Evolutionary conservation across 2,888 invertebrate species (phyloP), one percentile per base, ranked within the genome.

Genomic region (Eupithecia pulchellata): DNA sequence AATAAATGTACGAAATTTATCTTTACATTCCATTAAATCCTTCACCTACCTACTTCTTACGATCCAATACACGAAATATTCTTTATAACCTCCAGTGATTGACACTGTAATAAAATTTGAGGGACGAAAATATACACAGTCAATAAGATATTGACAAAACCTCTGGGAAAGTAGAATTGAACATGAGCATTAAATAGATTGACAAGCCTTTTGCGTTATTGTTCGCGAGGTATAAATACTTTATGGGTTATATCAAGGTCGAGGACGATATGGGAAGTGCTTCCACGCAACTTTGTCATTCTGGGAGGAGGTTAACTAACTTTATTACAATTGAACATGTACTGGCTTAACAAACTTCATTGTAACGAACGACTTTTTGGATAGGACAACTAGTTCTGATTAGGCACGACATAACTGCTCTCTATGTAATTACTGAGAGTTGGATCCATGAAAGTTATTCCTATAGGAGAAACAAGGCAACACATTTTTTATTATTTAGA

Each of bases 81-180:
- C 11, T 52, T 52, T 52, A 52, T 66, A n/a, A n/a, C 36, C 42
- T 64, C 34, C 57, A 69, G 55, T 69, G 73, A 72, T 69, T 70
- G 75, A 71, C 72, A 66, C 55, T 62, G 27, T 55, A 67, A 71
- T 71, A 69, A 73, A 72, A 30, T 42, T n/a, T 32, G 42, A 29
- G 17, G 8, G 58, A 32, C 58, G 25, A 64, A 68, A 52, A 61
- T 65, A 61, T 30, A 13, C 27, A 11, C 39, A 30, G 55, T 20
- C 30, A 14, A n/a, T 25, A 66, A 47, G 58, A 17, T 60, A 68
- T 64, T n/a, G 62, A 36, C 55, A 52, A 30, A 66, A 39, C 63
- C 70, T 62, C 70, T 39, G 11, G 70, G 69, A 57, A 63, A 39
- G 39, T 64, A 25, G 63, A 57, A 57, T 62, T 25, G 36, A 36